Evolutionary conservation across 2,113 vertebrate genomes (phyloP), one percentile per base, ranked within the genome.

Genomic region (Typhlomys cinereus): DNA sequence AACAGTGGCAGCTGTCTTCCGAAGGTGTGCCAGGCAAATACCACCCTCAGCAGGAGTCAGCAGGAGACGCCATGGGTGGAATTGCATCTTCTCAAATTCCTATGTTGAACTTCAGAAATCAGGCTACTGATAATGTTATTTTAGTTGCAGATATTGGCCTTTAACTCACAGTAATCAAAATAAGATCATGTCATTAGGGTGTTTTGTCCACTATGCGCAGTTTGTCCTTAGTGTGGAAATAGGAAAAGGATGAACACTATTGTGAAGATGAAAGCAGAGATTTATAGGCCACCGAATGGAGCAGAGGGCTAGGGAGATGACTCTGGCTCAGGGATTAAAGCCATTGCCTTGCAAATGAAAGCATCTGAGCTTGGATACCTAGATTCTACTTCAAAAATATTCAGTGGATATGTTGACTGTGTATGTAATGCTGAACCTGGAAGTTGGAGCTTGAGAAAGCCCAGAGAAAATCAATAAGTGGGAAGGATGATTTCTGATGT

Each of bases 81-180:
- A 64, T 1, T 48, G 0, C 34, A 5, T 31, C 36, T 29, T 1
- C 23, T 4, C 13, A 3, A 75, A 52, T 18, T 50, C 5, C 1
- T 48, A 31, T 83, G 12, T 75, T 46, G 25, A 67, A 73, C 4
- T 48, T 13, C 11, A 57, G 73, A 39, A 7, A 8, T 41, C 7
- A 18, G 57, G 31, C 44, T 74, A 27, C n/a, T 83, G 8, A 64
- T 62, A 80, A 48, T 66, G 11, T 25, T 46, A n/a, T 7, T 29
- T 64, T 50, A 36, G 14, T 71, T 91, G 34, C 18, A 92, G 46
- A n/a, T 13, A 41, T n/a, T 8, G 23, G 0, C 59, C 21, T 41
- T 52, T 52, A 31, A n/a, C n/a, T 2, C 66, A 85, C 67, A 4
- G 3, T 46, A 48, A 48, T n/a, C 50, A 67, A 62, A 34, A 20